These are phyloP conservation scores for Diphyllodes magnificus DNA, from an alignment of 2,113 vertebrate species.

Conservation along the genomic window DNA sequence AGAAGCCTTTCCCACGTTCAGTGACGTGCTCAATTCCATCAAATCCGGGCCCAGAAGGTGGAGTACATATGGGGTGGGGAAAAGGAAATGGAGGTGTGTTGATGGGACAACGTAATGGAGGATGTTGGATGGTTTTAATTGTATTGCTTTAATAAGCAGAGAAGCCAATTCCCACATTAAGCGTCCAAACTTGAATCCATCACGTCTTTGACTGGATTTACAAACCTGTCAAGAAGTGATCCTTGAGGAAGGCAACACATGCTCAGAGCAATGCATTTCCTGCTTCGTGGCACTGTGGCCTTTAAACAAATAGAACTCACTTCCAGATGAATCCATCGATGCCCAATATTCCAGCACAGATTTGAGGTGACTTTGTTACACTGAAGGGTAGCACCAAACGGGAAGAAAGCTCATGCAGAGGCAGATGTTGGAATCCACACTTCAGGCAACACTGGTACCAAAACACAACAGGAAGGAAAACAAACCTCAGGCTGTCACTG, in stretches of 20 bases:
- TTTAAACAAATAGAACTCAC: background rate
- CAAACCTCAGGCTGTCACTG: background rate
- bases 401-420: background rate
- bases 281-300: background rate
- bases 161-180: background rate
- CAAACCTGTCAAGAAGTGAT: background rate
- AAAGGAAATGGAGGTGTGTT: background rate
- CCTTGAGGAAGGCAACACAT: background rate
- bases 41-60: background rate
- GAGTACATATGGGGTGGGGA: accelerated
- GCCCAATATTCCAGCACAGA: background rate
- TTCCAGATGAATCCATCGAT: background rate
- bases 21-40: background rate
- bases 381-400: background rate
- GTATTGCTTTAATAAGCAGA: background rate
- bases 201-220: background rate
- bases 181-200: background rate
- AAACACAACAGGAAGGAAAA: background rate
- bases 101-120: accelerated
- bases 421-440: background rate
- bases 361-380: background rate
- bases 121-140: background rate
- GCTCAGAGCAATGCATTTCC: background rate
- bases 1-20: background rate
- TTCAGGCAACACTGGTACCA: background rate